These are phyloP conservation scores for Drosophila kikkawai DNA, from an alignment of 1,140 invertebrate species.

Conservation along the genomic window DNA sequence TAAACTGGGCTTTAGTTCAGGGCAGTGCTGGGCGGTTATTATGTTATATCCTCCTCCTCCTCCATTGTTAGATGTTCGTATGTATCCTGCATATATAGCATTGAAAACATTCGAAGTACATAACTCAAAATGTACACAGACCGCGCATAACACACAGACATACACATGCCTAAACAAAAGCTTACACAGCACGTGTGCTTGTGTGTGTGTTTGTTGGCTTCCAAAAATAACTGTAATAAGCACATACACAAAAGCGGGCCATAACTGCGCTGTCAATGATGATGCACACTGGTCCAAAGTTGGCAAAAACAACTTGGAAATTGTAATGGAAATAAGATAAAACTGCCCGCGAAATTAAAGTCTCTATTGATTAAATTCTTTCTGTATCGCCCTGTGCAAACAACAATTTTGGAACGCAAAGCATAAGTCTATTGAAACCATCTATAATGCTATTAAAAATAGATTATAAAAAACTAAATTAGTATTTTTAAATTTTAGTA, in stretches of 20 bases:
- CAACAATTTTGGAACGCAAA: background rate
- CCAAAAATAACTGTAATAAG: slow-evolving; percentile 78
- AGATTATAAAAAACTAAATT: background rate
- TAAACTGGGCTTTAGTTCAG: slow-evolving; percentile 30
- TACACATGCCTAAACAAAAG: slow-evolving; percentile 57
- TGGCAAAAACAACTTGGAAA: slow-evolving; percentile 13
- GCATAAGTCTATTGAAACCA: no score
- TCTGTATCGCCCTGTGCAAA: background rate
- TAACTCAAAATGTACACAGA: slow-evolving; percentile 50
- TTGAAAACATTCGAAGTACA: slow-evolving; percentile 44
- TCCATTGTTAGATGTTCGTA: slow-evolving; percentile 6
- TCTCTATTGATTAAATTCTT: background rate
- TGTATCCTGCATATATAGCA: slow-evolving; percentile 41
- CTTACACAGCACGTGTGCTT: slow-evolving; percentile 32
- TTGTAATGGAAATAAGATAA: background rate
- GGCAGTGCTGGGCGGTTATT: slow-evolving; percentile 15
- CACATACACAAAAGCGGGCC: slow-evolving; percentile 48
- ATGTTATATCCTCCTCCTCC: slow-evolving; percentile 15
- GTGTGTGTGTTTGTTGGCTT: slow-evolving; percentile 46
- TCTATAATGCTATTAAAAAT: background rate
- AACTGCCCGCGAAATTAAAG: background rate
- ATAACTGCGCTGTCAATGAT: slow-evolving; percentile 49
- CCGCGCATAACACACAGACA: slow-evolving; percentile 7
- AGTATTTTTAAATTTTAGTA: background rate
- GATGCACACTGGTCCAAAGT: slow-evolving; percentile 33